Evolutionary conservation across 2,888 invertebrate species (phyloP).

Genomic region (Andrena haemorrhoa): DNA sequence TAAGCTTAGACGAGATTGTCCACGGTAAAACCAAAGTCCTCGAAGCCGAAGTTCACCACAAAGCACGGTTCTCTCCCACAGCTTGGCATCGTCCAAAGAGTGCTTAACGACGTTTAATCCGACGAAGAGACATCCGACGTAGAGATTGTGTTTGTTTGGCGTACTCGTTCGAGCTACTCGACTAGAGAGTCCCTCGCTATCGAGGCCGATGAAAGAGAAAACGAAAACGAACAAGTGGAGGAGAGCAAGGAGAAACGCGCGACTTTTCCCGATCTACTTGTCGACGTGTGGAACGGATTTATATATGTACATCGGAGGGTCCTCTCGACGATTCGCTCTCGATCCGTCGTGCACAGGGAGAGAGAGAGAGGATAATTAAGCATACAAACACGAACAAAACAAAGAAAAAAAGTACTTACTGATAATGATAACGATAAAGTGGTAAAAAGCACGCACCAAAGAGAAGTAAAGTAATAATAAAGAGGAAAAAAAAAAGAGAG

Average conservation of each 20-base stretch:
- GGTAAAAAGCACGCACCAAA: conserved; percentile 48
- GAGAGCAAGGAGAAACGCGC: conserved; percentile 7
- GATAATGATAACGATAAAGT: conserved; percentile 13
- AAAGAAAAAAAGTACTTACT: conserved; percentile 21
- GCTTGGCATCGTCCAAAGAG: conserved; percentile 22
- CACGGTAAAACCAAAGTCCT: background rate
- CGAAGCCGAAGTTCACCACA: background rate
- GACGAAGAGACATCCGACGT: conserved; percentile 52
- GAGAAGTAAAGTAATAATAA: conserved; percentile 39
- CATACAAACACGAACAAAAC: conserved; percentile 51
- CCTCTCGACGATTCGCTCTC: conserved; percentile 62
- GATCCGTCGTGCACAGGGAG: conserved; percentile 32
- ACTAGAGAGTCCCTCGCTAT: conserved; percentile 21
- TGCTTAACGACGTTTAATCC: conserved; percentile 43
- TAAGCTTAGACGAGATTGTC: background rate
- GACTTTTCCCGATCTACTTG: conserved; percentile 42
- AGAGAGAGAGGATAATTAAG: conserved; percentile 44
- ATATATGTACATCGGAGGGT: conserved; percentile 43
- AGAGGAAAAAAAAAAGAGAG: conserved; percentile 42
- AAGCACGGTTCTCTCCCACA: conserved; percentile 7
- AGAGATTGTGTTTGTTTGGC: conserved; percentile 40
- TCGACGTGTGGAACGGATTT: conserved; percentile 46
- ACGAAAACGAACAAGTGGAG: background rate
- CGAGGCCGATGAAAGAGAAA: background rate
- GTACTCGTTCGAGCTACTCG: conserved; percentile 30